Percentiles rank a stretch among this genome's conserved stretches.
Evolutionary conservation across 2,113 vertebrate species (phyloP).

Genomic region (Syngnathus floridae): DNA sequence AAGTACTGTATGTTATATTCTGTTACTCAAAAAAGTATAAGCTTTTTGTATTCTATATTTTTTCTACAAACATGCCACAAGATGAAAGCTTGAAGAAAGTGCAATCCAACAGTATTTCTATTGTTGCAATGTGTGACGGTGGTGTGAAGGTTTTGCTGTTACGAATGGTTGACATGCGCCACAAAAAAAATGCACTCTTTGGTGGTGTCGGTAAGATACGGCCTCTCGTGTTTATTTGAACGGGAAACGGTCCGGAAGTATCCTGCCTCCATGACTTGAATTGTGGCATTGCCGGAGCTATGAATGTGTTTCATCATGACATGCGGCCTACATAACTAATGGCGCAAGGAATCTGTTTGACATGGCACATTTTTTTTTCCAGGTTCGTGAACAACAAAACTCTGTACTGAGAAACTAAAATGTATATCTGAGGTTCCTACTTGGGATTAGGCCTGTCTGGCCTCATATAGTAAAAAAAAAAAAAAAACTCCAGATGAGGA

Average conservation of each 20-base stretch:
- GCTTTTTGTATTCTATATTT: conserved; percentile 75
- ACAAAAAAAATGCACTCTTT: conserved; percentile 63
- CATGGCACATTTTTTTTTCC: conserved; percentile 64
- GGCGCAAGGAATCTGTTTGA: conserved; percentile 66
- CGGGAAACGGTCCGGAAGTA: conserved; percentile 63
- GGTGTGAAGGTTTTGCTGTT: conserved; percentile 58
- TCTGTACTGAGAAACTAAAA: conserved; percentile 59
- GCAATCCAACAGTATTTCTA: conserved; percentile 73
- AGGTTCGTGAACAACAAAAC: conserved; percentile 64
- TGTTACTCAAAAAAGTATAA: conserved; percentile 74
- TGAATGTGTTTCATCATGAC: conserved; percentile 69
- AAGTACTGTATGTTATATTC: conserved; percentile 75
- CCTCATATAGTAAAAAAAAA: conserved; percentile 26
- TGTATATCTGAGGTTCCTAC: conserved; percentile 58
- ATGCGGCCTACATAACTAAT: conserved; percentile 67
- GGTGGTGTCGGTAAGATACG: conserved; percentile 59
- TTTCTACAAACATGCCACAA: conserved; percentile 71
- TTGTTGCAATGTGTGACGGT: conserved; percentile 63
- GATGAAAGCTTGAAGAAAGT: conserved; percentile 70
- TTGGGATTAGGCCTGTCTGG: conserved; percentile 33
- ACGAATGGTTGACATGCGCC: conserved; percentile 62
- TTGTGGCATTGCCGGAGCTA: conserved; percentile 68
- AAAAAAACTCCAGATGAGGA: conserved; percentile 45
- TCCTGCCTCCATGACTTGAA: conserved; percentile 73
- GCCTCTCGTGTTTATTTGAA: conserved; percentile 64